Percentiles rank a stretch among this genome's conserved stretches.
Evolutionary conservation across 2,113 vertebrate species (phyloP).

Genomic region (Bothrops jararaca): DNA sequence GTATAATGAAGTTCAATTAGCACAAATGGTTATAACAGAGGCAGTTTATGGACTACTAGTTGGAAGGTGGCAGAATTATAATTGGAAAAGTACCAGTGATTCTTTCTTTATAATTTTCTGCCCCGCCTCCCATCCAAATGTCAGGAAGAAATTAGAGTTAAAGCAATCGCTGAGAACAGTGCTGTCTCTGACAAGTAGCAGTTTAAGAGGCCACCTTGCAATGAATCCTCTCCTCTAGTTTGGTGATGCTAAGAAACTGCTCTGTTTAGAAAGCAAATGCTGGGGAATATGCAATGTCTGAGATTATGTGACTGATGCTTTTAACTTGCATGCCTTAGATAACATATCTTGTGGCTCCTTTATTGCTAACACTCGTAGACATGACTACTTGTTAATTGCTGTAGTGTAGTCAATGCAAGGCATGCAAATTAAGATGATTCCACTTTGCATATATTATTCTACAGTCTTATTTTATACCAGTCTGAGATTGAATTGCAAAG

Average conservation of each 20-base stretch:
- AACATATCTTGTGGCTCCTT: background rate
- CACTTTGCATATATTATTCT: background rate
- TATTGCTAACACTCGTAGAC: background rate
- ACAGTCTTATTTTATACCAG: background rate
- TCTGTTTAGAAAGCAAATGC: background rate
- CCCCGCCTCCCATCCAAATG: conserved; percentile 46
- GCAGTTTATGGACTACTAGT: conserved; percentile 64
- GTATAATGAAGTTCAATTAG: conserved; percentile 78
- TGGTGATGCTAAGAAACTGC: background rate
- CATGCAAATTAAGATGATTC: conserved; percentile 1
- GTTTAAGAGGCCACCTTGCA: background rate
- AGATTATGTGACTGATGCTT: background rate
- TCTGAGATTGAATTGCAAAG: conserved; percentile 53
- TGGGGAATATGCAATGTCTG: background rate
- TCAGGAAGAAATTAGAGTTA: conserved; percentile 59
- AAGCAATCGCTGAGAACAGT: conserved; percentile 50
- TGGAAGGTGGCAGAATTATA: conserved; percentile 28
- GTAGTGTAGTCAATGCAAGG: background rate
- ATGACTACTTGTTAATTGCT: background rate
- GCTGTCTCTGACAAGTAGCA: conserved; percentile 56
- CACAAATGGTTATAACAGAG: conserved; percentile 75
- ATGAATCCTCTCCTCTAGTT: background rate
- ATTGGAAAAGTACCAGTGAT: conserved; percentile 73
- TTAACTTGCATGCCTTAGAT: background rate
- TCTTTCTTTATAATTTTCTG: conserved; percentile 53